Percentiles rank a stretch among this genome's conserved stretches.
phyloP scores from a whole-genome alignment of 2,113 vertebrate genomes.

The Pelecanoides urinatrix region DNA sequence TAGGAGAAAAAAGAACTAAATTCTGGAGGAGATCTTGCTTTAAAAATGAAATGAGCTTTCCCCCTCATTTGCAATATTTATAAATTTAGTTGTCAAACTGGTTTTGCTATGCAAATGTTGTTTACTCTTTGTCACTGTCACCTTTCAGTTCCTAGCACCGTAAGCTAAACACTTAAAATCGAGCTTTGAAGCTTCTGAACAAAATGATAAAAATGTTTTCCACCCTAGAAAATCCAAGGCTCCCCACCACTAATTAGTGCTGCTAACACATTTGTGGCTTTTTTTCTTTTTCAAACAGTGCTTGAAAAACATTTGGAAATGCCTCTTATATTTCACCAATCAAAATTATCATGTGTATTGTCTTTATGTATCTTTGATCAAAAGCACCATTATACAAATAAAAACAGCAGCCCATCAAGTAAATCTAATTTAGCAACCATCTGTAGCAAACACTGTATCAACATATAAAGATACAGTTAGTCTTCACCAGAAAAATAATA shows the following conservation, averaged over 20 bases:
- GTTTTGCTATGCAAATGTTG: slow-evolving; percentile 59
- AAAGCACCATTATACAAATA: slow-evolving; percentile 23
- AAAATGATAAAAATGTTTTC: slow-evolving; percentile 16
- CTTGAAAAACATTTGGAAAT: slow-evolving; percentile 12
- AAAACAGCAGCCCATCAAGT: not conserved
- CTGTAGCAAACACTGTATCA: not conserved
- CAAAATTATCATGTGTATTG: not conserved
- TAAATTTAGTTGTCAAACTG: slow-evolving; percentile 36
- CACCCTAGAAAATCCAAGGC: slow-evolving; percentile 37
- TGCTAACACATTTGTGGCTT: slow-evolving; percentile 3
- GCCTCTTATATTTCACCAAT: not conserved
- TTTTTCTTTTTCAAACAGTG: not conserved
- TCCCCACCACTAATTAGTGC: slow-evolving; percentile 29
- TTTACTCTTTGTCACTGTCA: slow-evolving; percentile 54
- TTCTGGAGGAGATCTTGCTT: not conserved
- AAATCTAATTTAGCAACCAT: not conserved
- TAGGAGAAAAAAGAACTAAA: not conserved
- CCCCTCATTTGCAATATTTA: slow-evolving; percentile 51
- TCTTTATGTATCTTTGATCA: slow-evolving; percentile 38
- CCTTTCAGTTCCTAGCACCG: slow-evolving; percentile 28
- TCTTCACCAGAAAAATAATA: not conserved
- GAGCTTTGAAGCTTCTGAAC: slow-evolving; percentile 55
- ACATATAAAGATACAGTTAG: not conserved
- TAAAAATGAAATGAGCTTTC: not conserved
- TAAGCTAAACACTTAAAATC: slow-evolving; percentile 12